Percentiles rank a stretch among this genome's conserved stretches.
Conservation (phyloP, 2,888 invertebrate species). For the Stegana nigrithorax region DNA sequence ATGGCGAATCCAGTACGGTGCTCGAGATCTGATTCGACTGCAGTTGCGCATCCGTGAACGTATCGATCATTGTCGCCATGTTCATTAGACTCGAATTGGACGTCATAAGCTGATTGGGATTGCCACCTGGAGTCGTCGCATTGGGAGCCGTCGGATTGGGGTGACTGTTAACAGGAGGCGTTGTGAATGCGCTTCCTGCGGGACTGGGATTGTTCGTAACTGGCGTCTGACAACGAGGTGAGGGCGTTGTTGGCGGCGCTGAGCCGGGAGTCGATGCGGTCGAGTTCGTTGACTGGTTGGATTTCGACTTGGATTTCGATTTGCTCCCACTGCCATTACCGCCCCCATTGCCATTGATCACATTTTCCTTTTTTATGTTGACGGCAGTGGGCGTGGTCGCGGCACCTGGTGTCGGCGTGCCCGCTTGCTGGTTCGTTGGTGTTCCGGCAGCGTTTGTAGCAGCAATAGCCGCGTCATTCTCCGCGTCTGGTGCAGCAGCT, state of each 20-base stretch:
- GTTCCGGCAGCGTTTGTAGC: slow-evolving; percentile 36
- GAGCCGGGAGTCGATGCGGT: slow-evolving; percentile 55
- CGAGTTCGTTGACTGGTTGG: slow-evolving; percentile 50
- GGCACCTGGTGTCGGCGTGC: slow-evolving; percentile 41
- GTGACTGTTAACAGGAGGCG: slow-evolving; percentile 66
- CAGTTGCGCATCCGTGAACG: slow-evolving; percentile 81
- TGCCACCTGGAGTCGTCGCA: slow-evolving; percentile 40
- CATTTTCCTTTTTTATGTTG: slow-evolving; percentile 48
- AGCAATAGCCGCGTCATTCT: slow-evolving; percentile 44
- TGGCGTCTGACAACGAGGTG: slow-evolving; percentile 67
- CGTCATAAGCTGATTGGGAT: slow-evolving; percentile 68
- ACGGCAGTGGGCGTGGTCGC: slow-evolving; percentile 34
- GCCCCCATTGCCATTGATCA: slow-evolving; percentile 20
- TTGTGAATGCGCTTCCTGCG: slow-evolving; percentile 69
- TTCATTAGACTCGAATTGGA: slow-evolving; percentile 74
- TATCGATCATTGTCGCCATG: slow-evolving; percentile 82
- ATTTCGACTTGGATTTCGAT: slow-evolving; percentile 61
- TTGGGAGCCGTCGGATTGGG: slow-evolving; percentile 27
- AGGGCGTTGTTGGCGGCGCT: slow-evolving; percentile 65
- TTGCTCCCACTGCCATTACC: slow-evolving; percentile 43
- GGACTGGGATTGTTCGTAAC: slow-evolving; percentile 73
- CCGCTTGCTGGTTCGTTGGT: slow-evolving; percentile 39
- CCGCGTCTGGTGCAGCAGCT: slow-evolving; percentile 59
- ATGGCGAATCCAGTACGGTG: slow-evolving; percentile 81
- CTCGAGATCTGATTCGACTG: slow-evolving; percentile 89